Percentiles rank a stretch among this genome's conserved stretches.
phyloP scores from a whole-genome alignment of 2,888 invertebrate species.

The Lasioglossum pauxillum region DNA sequence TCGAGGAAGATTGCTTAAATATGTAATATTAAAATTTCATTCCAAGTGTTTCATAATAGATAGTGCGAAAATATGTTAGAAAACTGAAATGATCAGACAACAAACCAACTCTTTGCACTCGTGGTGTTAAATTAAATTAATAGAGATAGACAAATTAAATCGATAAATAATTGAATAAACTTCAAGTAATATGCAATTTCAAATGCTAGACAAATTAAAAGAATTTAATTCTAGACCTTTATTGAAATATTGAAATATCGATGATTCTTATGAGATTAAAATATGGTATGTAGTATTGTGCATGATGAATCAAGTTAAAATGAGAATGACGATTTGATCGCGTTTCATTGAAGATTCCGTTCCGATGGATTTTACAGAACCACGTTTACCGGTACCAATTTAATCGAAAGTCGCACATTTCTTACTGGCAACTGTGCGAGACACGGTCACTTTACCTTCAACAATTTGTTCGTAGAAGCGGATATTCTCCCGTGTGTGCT shows the following conservation, averaged over 20 bases:
- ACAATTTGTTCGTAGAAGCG: not conserved
- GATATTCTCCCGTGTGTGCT: not conserved
- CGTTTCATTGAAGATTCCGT: not conserved
- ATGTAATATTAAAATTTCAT: not conserved
- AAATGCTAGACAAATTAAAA: not conserved
- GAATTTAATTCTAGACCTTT: not conserved
- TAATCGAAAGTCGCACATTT: not conserved
- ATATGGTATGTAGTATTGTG: not conserved
- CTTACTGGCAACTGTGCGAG: not conserved
- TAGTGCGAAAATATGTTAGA: not conserved
- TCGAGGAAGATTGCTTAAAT: not conserved
- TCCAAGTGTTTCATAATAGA: not conserved
- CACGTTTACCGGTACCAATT: not conserved
- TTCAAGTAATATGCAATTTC: not conserved
- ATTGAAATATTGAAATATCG: not conserved
- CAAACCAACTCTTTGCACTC: conserved; percentile 4
- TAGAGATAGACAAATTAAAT: too few relatives aligned
- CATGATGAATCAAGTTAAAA: not conserved
- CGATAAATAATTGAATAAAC: not conserved
- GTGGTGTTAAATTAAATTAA: not conserved
- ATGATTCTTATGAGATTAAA: not conserved
- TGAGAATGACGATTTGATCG: not conserved
- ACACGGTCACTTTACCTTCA: not conserved
- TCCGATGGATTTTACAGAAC: not conserved
- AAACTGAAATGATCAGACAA: not conserved